phyloP scores from a whole-genome alignment of 2,113 vertebrate genomes.

The Nanorana parkeri region DNA sequence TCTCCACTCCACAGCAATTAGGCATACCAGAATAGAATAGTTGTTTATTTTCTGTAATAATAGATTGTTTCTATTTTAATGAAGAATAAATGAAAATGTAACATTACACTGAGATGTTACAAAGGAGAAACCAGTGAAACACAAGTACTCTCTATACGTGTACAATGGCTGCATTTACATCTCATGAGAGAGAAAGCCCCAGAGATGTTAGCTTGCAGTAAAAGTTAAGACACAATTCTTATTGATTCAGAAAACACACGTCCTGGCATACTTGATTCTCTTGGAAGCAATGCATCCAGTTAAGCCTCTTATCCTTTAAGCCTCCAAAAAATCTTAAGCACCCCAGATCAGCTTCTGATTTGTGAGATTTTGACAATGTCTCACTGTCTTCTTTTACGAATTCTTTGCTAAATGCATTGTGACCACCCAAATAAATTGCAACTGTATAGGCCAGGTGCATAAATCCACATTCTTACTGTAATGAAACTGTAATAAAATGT shows the following conservation, averaged over 20 bases:
- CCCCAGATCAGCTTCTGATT: conserved; percentile 46
- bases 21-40: not conserved
- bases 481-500: conserved; percentile 39
- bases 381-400: conserved; percentile 41
- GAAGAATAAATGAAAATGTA: conserved; percentile 50
- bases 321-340: conserved; percentile 56
- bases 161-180: conserved; percentile 54
- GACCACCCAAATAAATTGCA: conserved; percentile 54
- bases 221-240: conserved; percentile 34
- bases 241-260: conserved; percentile 49
- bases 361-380: conserved; percentile 52
- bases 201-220: conserved; percentile 21
- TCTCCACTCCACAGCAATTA: not conserved
- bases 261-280: conserved; percentile 50
- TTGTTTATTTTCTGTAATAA: conserved; percentile 48
- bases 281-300: conserved; percentile 51
- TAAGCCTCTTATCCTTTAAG: conserved; percentile 55
- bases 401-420: conserved; percentile 44
- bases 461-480: conserved; percentile 3
- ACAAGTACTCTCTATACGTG: conserved; percentile 28
- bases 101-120: conserved; percentile 24
- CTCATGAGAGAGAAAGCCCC: conserved; percentile 28
- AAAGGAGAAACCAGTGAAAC: conserved; percentile 8
- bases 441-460: conserved; percentile 44
- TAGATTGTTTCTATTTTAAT: conserved; percentile 49